Base-by-base conservation (phyloP, 2,888 invertebrate species). In the Netelia inedita region DNA sequence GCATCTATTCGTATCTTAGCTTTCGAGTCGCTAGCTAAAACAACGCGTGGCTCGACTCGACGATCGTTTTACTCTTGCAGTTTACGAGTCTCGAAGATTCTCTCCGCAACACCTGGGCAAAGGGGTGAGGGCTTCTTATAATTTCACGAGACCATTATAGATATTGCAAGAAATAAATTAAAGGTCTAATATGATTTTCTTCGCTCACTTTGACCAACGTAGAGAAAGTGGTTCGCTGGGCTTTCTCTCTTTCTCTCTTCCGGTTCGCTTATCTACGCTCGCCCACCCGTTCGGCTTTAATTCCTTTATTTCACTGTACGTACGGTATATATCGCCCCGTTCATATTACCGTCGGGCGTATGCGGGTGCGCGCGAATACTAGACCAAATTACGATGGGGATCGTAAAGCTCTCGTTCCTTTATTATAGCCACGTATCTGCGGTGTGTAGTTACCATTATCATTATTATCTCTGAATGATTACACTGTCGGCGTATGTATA, bases 61-160 rank as follows among this genome's bases (percentile, higher is more conserved):
- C 35, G 35, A 35, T 35, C 35, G 6, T 35, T 35, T 35, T 1
- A 35, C 75, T 46, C 72, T 28, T 63, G 69, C 82, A 91, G 89
- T 91, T 91, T 91, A 91, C 87, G 90, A 91, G 91, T 88, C 87
- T 90, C 89, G 89, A 91, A 91, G 91, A 91, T 91, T 91, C 90
- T 88, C 89, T 85, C 82, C 79, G 88, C 88, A 91, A 91, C 91
- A 92, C 91, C 91, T 92, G 91, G 89, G 90, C 90, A 0, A 6
- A 6, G 35, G 35, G 35, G 35, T 6, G 6, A 2, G 28, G 28
- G 28, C 28, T 35, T 35, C 90, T 91, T 91, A 90, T 91, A 90
- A 90, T 91, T 91, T 89, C 87, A 80, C 80, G 68, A 55, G 71
- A 88, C 88, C 91, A 89, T 91, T 91, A 91, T 90, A n/a, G 1